Conservation (phyloP, 1,140 invertebrate genomes). For the Macrobrachium nipponense region DNA sequence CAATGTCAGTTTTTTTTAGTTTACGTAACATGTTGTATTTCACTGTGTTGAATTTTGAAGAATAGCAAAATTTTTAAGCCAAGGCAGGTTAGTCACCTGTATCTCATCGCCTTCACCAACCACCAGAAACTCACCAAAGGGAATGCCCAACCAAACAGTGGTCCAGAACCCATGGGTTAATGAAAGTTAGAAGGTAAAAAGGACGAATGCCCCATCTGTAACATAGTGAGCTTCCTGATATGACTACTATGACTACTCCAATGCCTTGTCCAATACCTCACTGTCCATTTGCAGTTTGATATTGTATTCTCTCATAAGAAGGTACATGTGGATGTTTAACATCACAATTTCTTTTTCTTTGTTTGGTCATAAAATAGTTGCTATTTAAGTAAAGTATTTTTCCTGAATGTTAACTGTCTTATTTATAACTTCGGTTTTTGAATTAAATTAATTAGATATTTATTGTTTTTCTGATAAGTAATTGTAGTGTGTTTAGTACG, state of each 20-base stretch:
- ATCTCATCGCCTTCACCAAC: background rate
- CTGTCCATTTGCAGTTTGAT: constrained; percentile 48
- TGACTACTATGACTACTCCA: constrained; percentile 36
- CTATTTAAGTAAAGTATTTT: no score
- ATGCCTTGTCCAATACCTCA: constrained; percentile 58
- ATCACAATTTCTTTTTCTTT: background rate
- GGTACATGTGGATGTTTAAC: background rate
- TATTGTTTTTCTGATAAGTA: no score
- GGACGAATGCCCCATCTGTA: constrained; percentile 53
- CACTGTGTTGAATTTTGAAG: no score
- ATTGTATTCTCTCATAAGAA: constrained; percentile 32
- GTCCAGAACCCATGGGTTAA: constrained; percentile 57
- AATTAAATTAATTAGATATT: no score
- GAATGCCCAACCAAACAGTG: constrained; percentile 54
- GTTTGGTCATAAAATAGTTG: background rate
- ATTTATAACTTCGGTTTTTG: no score
- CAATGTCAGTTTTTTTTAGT: no score
- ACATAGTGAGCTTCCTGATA: constrained; percentile 46
- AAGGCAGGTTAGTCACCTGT: background rate
- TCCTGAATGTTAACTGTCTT: no score
- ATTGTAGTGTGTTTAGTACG: no score
- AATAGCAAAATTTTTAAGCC: no score
- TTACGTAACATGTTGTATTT: no score
- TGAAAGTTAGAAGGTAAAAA: constrained; percentile 25
- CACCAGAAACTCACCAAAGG: constrained; percentile 32